These are phyloP conservation scores for Gobius niger DNA, from an alignment of 2,113 vertebrate genomes.

Conservation along the genomic window DNA sequence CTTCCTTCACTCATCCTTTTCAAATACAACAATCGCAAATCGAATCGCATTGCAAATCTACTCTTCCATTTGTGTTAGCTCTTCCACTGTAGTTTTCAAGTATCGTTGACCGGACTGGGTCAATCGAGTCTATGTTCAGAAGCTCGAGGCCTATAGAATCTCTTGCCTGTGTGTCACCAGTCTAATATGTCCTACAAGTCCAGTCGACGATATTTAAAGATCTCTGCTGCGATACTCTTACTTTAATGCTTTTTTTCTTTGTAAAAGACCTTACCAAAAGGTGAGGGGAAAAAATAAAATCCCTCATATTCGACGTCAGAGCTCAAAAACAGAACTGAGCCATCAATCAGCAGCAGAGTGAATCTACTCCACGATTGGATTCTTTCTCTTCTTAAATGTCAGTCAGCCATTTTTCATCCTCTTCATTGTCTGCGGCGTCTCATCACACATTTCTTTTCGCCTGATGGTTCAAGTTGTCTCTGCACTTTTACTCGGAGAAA, in stretches of 20 bases:
- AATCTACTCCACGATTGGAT: slow-evolving; percentile 59
- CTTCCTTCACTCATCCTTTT: too few species aligned
- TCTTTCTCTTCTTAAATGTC: slow-evolving; percentile 46
- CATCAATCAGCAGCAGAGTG: slow-evolving; percentile 55
- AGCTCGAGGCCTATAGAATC: too few species aligned
- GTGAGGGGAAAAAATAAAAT: slow-evolving; percentile 1
- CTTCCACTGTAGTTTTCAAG: too few species aligned
- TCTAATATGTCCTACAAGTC: too few species aligned
- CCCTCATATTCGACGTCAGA: slow-evolving; percentile 29
- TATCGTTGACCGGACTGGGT: too few species aligned
- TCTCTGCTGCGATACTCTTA: too few species aligned
- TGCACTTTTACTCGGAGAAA: slow-evolving; percentile 46
- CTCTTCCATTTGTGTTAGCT: too few species aligned
- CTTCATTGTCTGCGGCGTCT: slow-evolving; percentile 42
- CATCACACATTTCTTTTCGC: slow-evolving; percentile 42
- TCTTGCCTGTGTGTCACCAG: too few species aligned
- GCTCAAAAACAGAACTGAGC: slow-evolving; percentile 53
- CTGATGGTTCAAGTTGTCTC: slow-evolving; percentile 9
- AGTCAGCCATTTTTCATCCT: slow-evolving; percentile 46
- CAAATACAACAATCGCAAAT: too few species aligned
- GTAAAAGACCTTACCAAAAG: not conserved
- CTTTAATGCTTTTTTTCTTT: not conserved
- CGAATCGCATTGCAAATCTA: too few species aligned
- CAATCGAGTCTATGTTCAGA: too few species aligned
- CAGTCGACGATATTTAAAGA: too few species aligned